phyloP scores from a whole-genome alignment of 2,113 vertebrate genomes.

The Parus major region DNA sequence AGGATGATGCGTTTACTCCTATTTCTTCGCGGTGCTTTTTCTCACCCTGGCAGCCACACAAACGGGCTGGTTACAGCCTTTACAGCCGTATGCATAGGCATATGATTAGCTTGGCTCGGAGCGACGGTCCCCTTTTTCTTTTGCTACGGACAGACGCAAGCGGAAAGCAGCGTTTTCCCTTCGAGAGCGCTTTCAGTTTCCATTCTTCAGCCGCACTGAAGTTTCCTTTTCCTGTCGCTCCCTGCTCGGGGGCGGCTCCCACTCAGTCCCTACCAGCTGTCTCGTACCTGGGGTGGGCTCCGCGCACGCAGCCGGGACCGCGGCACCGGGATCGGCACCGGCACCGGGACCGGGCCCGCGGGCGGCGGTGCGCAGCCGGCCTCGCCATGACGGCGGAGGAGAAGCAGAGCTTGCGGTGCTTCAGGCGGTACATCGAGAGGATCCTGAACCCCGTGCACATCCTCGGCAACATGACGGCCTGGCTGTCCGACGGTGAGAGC shows the following conservation, averaged over 20 bases:
- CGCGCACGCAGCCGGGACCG: not conserved
- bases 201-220: fast-evolving
- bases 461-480: not conserved
- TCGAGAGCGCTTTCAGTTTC: not conserved
- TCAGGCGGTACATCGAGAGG: not conserved
- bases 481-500: constrained; percentile 2
- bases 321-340: too few relatives aligned
- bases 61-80: too few relatives aligned
- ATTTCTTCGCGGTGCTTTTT: fast-evolving
- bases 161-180: fast-evolving
- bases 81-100: fast-evolving
- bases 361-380: too few relatives aligned
- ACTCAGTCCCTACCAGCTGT: fast-evolving
- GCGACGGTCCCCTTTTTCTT: fast-evolving
- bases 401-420: not conserved
- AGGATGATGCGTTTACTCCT: fast-evolving
- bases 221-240: not conserved
- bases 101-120: fast-evolving
- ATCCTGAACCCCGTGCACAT: not conserved
- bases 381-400: not conserved
- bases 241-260: fast-evolving
- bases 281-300: fast-evolving
- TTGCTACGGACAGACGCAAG: fast-evolving
- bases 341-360: not conserved
- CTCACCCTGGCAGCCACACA: not conserved